These are phyloP conservation scores for Cynopterus sphinx DNA, from an alignment of 2,797 vertebrate species.

Conservation along the genomic window DNA sequence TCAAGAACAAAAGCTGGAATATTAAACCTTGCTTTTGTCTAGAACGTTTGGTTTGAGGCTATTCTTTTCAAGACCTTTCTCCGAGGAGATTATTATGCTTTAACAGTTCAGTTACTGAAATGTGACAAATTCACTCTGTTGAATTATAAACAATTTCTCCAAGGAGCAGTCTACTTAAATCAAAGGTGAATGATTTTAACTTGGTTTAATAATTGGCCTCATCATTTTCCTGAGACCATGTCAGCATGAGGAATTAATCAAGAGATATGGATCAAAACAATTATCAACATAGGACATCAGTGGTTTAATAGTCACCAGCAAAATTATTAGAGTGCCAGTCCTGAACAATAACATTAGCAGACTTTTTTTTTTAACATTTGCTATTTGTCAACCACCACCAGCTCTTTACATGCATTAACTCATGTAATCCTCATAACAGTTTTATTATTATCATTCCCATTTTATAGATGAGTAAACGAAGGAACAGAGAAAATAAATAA, in stretches of 20 bases:
- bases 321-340: not conserved
- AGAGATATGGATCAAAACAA: not conserved
- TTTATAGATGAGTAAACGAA: constrained; percentile 1
- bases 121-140: not conserved
- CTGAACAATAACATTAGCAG: not conserved
- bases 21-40: constrained; percentile 63
- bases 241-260: not conserved
- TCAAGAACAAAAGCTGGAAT: constrained; percentile 69
- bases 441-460: not conserved
- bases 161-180: not conserved
- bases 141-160: constrained; percentile 45
- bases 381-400: not conserved
- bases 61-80: constrained; percentile 60
- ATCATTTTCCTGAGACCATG: constrained; percentile 21
- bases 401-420: not conserved
- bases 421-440: not conserved
- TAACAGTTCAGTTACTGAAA: constrained; percentile 1
- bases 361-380: not conserved
- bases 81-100: constrained; percentile 37
- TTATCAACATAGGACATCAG: not conserved
- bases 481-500: not conserved
- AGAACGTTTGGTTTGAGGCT: constrained; percentile 45
- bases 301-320: not conserved
- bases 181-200: constrained; percentile 20
- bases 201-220: constrained; percentile 17